A percentile compares a stretch with the other conserved stretches of the same genome.
phyloP scores from a whole-genome alignment of 2,113 vertebrate species.

The Tauraco erythrolophus region DNA sequence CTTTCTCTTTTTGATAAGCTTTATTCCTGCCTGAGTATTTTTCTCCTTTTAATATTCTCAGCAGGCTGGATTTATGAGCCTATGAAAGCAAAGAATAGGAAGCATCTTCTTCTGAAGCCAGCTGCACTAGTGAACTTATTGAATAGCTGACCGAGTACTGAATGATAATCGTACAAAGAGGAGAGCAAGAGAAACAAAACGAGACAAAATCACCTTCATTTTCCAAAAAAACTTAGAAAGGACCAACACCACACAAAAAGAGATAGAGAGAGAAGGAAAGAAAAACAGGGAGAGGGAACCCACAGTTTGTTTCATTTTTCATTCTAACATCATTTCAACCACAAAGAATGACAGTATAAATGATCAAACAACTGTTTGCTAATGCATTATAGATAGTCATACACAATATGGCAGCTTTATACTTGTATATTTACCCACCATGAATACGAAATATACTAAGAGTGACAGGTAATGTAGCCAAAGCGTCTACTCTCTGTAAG shows the following conservation, averaged over 20 bases:
- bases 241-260: not conserved
- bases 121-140: constrained; percentile 19
- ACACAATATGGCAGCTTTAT: constrained; percentile 67
- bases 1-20: constrained; percentile 46
- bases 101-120: constrained; percentile 38
- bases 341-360: constrained; percentile 50
- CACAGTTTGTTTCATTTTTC: constrained; percentile 40
- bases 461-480: constrained; percentile 74
- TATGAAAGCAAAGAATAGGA: constrained; percentile 48
- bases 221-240: not conserved
- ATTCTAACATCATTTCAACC: constrained; percentile 46
- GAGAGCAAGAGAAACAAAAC: not conserved
- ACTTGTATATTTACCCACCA: constrained; percentile 61
- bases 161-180: not conserved
- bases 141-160: constrained; percentile 21
- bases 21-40: constrained; percentile 51
- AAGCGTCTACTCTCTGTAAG: constrained; percentile 70
- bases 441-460: constrained; percentile 67
- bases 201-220: constrained; percentile 3
- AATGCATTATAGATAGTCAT: constrained; percentile 65
- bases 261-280: not conserved
- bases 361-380: constrained; percentile 68
- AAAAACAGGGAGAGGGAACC: not conserved
- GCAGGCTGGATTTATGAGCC: constrained; percentile 54
- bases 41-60: constrained; percentile 52